Evolutionary conservation across 1,140 invertebrate species (phyloP).

Genomic region (Papilio polytes): DNA sequence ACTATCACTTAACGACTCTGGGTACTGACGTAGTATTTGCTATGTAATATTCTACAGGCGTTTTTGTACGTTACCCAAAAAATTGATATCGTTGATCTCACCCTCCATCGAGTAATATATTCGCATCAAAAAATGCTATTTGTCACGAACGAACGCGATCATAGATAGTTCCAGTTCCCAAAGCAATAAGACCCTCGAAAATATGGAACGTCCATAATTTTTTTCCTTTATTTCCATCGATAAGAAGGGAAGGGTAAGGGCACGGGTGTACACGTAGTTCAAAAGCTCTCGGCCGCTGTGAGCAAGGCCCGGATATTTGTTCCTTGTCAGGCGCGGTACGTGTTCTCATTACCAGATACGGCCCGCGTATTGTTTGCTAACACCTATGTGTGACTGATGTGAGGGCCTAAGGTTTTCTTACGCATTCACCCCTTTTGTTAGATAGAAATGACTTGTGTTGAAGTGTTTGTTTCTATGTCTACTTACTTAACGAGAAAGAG

Average conservation of each 20-base stretch:
- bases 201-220: constrained; percentile 40
- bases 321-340: constrained; percentile 56
- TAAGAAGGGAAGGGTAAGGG: constrained; percentile 41
- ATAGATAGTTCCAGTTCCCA: constrained; percentile 37
- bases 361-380: constrained; percentile 39
- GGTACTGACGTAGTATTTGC: background rate
- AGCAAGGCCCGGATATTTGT: constrained; percentile 54
- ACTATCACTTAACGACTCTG: background rate
- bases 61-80: constrained; percentile 2
- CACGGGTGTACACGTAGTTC: constrained; percentile 47
- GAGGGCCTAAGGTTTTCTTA: constrained; percentile 19
- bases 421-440: constrained; percentile 21
- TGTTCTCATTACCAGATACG: constrained; percentile 56
- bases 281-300: constrained; percentile 48
- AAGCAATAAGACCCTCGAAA: constrained; percentile 41
- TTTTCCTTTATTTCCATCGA: constrained; percentile 35
- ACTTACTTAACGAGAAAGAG: too few relatives aligned
- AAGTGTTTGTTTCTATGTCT: too few relatives aligned
- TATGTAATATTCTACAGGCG: background rate
- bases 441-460: background rate
- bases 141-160: constrained; percentile 39
- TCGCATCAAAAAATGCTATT: constrained; percentile 40
- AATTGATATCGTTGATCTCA: constrained; percentile 28
- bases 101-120: constrained; percentile 21
- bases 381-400: constrained; percentile 41